Evolutionary conservation across 1,140 invertebrate genomes (phyloP).

Genomic region (Drosophila nigromelanica): DNA sequence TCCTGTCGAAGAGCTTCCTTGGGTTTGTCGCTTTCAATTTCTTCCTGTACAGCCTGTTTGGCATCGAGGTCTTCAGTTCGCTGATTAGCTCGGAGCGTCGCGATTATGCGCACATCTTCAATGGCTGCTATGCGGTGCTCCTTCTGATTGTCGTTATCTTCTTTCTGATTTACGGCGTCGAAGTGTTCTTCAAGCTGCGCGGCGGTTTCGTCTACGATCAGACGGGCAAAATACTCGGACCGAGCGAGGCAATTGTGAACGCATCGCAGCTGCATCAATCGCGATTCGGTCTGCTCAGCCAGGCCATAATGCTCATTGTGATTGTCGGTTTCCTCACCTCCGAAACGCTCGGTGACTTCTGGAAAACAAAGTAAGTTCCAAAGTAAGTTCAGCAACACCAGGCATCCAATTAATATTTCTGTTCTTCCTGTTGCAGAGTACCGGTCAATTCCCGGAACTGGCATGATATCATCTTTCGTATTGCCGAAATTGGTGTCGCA

Average conservation of each 20-base stretch:
- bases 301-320: slow-evolving; percentile 93
- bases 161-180: slow-evolving; percentile 97
- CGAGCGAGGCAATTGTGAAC: slow-evolving; percentile 87
- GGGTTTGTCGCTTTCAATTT: slow-evolving; percentile 96
- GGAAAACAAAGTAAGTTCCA: slow-evolving; percentile 92
- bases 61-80: slow-evolving; percentile 89
- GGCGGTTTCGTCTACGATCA: slow-evolving; percentile 84
- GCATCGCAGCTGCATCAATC: slow-evolving; percentile 96
- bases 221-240: slow-evolving; percentile 73
- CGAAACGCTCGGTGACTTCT: slow-evolving; percentile 95
- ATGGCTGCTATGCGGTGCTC: slow-evolving; percentile 95
- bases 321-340: slow-evolving; percentile 95
- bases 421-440: slow-evolving; percentile 86
- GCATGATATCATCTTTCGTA: slow-evolving; percentile 95
- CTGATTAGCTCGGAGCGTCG: slow-evolving; percentile 70
- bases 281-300: slow-evolving; percentile 92
- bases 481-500: slow-evolving; percentile 96
- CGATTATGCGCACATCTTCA: slow-evolving; percentile 90
- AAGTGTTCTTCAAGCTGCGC: slow-evolving; percentile 96
- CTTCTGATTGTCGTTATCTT: slow-evolving; percentile 96
- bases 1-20: slow-evolving; percentile 96
- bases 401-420: not conserved
- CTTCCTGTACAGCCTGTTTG: slow-evolving; percentile 93
- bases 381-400: not conserved
- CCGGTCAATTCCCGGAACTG: slow-evolving; percentile 94